Evolutionary conservation across 2,888 invertebrate genomes (phyloP).

Genomic region (Epistrophella euchroma): DNA sequence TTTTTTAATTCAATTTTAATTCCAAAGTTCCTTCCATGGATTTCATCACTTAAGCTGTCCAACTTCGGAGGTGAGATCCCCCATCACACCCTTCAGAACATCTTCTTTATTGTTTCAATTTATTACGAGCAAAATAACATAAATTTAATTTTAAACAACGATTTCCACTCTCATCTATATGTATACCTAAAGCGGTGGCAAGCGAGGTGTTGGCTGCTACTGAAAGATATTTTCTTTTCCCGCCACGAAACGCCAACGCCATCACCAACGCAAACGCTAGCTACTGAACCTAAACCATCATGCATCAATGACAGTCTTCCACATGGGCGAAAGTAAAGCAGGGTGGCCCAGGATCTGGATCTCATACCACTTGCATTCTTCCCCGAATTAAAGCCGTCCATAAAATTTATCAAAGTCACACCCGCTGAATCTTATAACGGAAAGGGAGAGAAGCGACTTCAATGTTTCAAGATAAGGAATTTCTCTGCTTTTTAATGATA

Average conservation of each 20-base stretch:
- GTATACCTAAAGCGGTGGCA: neutral
- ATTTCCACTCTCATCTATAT: constrained; percentile 38
- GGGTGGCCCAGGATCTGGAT: constrained; percentile 4
- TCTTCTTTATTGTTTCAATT: constrained; percentile 70
- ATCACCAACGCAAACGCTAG: neutral
- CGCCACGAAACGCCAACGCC: constrained; percentile 16
- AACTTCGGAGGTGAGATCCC: neutral
- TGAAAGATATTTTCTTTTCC: constrained; percentile 28
- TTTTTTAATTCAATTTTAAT: constrained; percentile 56
- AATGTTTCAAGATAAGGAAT: constrained; percentile 68
- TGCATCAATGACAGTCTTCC: constrained; percentile 70
- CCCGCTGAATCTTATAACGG: constrained; percentile 32
- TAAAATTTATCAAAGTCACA: constrained; percentile 76
- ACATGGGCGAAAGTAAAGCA: constrained; percentile 4
- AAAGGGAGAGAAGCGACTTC: constrained; percentile 2
- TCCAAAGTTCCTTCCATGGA: constrained; percentile 34
- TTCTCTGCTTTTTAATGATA: constrained; percentile 78
- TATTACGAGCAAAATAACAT: constrained; percentile 68
- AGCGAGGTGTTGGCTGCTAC: neutral
- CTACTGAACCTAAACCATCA: constrained; percentile 51
- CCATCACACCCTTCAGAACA: constrained; percentile 31
- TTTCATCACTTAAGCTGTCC: constrained; percentile 55
- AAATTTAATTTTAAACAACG: constrained; percentile 74
- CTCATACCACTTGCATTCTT: constrained; percentile 61
- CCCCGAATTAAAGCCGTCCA: constrained; percentile 64